These are phyloP conservation scores for Apodemia mormo DNA, from an alignment of 2,888 invertebrate genomes.

Conservation along the genomic window DNA sequence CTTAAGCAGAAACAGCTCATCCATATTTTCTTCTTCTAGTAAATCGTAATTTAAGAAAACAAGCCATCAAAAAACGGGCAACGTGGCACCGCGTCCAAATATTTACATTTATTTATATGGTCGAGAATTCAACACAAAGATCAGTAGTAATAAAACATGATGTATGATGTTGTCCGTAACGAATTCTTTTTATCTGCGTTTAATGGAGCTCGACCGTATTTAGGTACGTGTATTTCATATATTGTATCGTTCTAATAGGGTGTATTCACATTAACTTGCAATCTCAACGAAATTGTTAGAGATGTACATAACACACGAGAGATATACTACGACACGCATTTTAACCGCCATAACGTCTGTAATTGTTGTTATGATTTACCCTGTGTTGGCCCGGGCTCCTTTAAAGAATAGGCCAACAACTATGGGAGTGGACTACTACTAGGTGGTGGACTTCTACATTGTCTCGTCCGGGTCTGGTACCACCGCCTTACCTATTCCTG, in stretches of 20 bases:
- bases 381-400: too few relatives aligned
- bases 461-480: too few relatives aligned
- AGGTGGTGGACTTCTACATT: too few relatives aligned
- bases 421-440: too few relatives aligned
- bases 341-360: too few relatives aligned
- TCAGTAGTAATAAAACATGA: constrained; percentile 31
- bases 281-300: too few relatives aligned
- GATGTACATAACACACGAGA: too few relatives aligned
- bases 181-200: constrained; percentile 52
- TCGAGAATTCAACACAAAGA: constrained; percentile 27
- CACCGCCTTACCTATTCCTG: too few relatives aligned
- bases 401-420: too few relatives aligned
- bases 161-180: constrained; percentile 18
- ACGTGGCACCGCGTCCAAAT: not conserved
- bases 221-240: not conserved
- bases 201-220: constrained; percentile 49
- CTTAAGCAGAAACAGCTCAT: not conserved
- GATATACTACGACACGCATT: too few relatives aligned
- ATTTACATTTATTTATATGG: constrained; percentile 21
- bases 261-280: not conserved
- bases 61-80: not conserved
- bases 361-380: too few relatives aligned
- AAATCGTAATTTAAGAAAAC: not conserved
- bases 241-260: not conserved
- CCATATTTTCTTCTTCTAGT: not conserved